Percentiles rank a stretch among this genome's conserved stretches.
These are phyloP conservation scores for Puntigrus tetrazona DNA, from an alignment of 2,113 vertebrate genomes.

Conservation along the genomic window DNA sequence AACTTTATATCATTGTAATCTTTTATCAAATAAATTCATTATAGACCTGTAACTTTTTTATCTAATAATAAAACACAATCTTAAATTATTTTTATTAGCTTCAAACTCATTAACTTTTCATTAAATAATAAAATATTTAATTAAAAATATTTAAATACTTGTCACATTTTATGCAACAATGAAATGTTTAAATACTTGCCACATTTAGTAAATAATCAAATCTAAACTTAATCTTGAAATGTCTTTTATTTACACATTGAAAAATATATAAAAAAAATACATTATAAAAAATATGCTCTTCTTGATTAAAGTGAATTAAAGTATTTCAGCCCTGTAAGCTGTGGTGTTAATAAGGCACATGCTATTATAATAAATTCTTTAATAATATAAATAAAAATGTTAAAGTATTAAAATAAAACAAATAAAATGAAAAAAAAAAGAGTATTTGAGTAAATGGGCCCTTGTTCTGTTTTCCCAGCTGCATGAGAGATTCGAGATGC, in stretches of 20 bases:
- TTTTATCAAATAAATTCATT: not conserved
- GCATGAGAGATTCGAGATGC: slow-evolving; percentile 55
- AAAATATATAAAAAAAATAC: not conserved
- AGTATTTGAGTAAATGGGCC: not conserved
- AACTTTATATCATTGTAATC: not conserved
- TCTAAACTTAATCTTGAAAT: not conserved
- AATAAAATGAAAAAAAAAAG: not conserved
- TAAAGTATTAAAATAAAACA: not conserved
- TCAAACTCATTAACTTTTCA: not conserved
- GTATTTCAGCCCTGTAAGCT: not conserved
- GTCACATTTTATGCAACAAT: too few species aligned
- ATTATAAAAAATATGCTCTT: too few species aligned
- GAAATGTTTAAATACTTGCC: not conserved
- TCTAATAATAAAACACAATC: not conserved
- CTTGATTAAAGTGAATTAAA: not conserved
- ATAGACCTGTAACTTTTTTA: not conserved
- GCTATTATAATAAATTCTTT: too few species aligned
- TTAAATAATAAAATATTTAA: not conserved
- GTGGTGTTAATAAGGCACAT: too few species aligned
- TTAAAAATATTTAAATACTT: not conserved
- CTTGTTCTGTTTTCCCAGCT: slow-evolving; percentile 39
- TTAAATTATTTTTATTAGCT: not conserved
- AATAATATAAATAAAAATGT: not conserved
- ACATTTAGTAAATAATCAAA: not conserved
- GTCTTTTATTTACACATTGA: not conserved